These are phyloP conservation scores for Eupeodes luniger DNA, from an alignment of 2,888 invertebrate species.

Conservation along the genomic window DNA sequence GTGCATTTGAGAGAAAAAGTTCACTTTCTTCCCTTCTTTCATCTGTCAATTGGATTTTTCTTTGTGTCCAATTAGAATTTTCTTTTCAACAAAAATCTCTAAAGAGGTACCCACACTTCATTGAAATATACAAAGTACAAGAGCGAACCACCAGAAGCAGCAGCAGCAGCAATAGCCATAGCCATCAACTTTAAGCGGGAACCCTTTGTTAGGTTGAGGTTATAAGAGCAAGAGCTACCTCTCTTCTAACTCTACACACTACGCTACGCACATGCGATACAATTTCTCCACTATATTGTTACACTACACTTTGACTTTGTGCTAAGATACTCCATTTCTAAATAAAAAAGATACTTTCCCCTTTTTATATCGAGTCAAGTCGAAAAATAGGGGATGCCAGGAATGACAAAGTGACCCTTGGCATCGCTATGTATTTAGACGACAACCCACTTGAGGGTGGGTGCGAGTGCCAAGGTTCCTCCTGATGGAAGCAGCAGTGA, in stretches of 20 bases:
- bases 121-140: not conserved
- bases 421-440: conserved; percentile 35
- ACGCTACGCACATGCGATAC: conserved; percentile 54
- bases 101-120: conserved; percentile 14
- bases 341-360: conserved; percentile 53
- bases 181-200: conserved; percentile 37
- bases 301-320: conserved; percentile 16
- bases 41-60: conserved; percentile 53
- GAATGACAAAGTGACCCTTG: conserved; percentile 57
- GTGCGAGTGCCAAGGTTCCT: conserved; percentile 71
- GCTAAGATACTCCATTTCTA: conserved; percentile 37
- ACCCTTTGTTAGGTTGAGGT: conserved; percentile 26
- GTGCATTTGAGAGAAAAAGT: conserved; percentile 61
- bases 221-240: not conserved
- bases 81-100: conserved; percentile 36
- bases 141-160: not conserved
- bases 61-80: conserved; percentile 75
- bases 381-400: conserved; percentile 59
- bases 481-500: conserved; percentile 18
- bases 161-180: conserved; percentile 22
- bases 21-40: conserved; percentile 50
- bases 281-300: conserved; percentile 54
- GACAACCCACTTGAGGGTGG: conserved; percentile 59
- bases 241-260: not conserved
- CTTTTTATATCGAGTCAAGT: conserved; percentile 7